Percentiles rank a stretch among this genome's conserved stretches.
Evolutionary conservation across 2,888 invertebrate genomes (phyloP).

Genomic region (Liopterus haemorrhoidalis): DNA sequence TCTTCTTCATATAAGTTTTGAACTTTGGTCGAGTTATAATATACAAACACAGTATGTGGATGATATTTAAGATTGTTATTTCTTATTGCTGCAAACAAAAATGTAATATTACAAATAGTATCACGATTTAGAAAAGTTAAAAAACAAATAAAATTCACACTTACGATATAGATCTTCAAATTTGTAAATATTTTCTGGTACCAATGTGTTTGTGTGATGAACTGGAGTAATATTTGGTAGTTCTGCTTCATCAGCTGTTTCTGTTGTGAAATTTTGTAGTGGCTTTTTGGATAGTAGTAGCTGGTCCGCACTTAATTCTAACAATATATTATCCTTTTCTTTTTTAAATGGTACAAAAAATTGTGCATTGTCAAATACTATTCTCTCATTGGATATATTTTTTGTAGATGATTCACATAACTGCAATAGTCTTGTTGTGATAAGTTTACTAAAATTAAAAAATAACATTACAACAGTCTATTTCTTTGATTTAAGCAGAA

Average conservation of each 20-base stretch:
- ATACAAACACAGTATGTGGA: constrained; percentile 75
- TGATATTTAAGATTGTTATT: constrained; percentile 48
- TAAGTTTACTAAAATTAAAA: constrained; percentile 53
- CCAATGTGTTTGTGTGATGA: constrained; percentile 63
- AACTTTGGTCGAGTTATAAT: constrained; percentile 59
- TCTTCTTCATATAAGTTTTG: constrained; percentile 63
- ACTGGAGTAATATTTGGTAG: constrained; percentile 73
- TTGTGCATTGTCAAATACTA: constrained; percentile 54
- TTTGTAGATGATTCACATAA: constrained; percentile 61
- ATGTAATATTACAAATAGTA: constrained; percentile 5
- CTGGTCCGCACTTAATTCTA: constrained; percentile 60
- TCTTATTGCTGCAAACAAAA: constrained; percentile 49
- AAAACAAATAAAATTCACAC: constrained; percentile 44
- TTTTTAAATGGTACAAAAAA: constrained; percentile 56
- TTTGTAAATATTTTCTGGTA: constrained; percentile 58
- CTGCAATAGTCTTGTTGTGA: constrained; percentile 60
- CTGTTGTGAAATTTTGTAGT: constrained; percentile 50
- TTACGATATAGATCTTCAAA: constrained; percentile 64
- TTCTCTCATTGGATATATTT: constrained; percentile 52
- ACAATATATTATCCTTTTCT: constrained; percentile 56
- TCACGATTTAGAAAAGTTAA: no score
- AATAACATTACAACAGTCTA: constrained; percentile 6
- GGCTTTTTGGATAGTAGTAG: constrained; percentile 60
- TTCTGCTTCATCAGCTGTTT: constrained; percentile 49
- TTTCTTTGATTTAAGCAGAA: no score